Percentiles rank a stretch among this genome's conserved stretches.
Conservation (phyloP, 2,888 invertebrate species). For the Melanostoma scalare region DNA sequence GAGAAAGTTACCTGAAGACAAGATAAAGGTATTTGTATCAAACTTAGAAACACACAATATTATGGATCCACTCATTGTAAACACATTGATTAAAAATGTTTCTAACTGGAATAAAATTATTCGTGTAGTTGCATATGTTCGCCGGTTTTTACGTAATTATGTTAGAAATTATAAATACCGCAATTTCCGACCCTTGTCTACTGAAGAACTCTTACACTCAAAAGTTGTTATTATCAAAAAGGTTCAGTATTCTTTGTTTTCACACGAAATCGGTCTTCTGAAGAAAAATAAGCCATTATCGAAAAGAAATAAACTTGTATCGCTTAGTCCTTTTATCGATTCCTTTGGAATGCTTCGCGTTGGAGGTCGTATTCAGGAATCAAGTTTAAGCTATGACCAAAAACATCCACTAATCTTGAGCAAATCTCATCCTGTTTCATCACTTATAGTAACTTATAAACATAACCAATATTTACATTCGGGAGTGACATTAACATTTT, state of each 20-base stretch:
- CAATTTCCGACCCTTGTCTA: neutral
- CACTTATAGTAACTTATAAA: conserved; percentile 1
- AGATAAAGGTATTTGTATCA: neutral
- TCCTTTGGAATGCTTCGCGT: conserved; percentile 8
- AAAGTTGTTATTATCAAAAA: neutral
- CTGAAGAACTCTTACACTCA: neutral
- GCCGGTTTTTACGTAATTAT: neutral
- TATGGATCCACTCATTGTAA: neutral
- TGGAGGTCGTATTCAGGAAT: conserved; percentile 16
- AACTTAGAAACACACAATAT: neutral
- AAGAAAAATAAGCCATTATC: conserved; percentile 12
- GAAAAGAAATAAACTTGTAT: conserved; percentile 19
- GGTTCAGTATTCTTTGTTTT: neutral
- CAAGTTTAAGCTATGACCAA: neutral
- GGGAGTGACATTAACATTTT: too few relatives aligned
- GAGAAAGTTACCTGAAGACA: neutral
- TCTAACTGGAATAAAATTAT: conserved; percentile 3
- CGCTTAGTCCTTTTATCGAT: conserved; percentile 10
- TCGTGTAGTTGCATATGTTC: neutral
- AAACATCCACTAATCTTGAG: conserved; percentile 20
- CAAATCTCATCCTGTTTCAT: conserved; percentile 5
- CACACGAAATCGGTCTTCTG: conserved; percentile 7
- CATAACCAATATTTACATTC: conserved; percentile 1
- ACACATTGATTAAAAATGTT: neutral
- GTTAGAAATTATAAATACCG: neutral